phyloP scores from a whole-genome alignment of 2,888 invertebrate species.

The Incurvaria masculella region DNA sequence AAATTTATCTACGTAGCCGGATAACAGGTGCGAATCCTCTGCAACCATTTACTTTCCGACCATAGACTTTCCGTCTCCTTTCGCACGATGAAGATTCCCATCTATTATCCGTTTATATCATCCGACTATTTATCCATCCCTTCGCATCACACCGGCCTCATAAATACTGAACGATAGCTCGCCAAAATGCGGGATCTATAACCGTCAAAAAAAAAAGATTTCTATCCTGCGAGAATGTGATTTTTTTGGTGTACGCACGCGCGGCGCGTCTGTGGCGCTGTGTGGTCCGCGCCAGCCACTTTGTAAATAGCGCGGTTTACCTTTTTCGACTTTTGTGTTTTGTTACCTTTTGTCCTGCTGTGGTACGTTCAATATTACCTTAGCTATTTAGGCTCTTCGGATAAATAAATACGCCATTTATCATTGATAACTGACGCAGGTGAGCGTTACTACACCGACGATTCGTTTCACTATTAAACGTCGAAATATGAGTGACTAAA shows the following conservation, averaged over 20 bases:
- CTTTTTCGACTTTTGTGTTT: slow-evolving; percentile 59
- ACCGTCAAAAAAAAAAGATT: slow-evolving; percentile 34
- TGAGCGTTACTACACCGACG: slow-evolving; percentile 29
- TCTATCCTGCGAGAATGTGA: slow-evolving; percentile 47
- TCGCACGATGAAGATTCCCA: no score
- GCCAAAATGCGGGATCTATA: slow-evolving; percentile 26
- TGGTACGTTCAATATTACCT: slow-evolving; percentile 55
- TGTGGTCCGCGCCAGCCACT: slow-evolving; percentile 57
- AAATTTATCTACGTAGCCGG: no score
- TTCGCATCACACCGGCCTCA: slow-evolving; percentile 49
- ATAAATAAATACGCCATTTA: slow-evolving; percentile 58
- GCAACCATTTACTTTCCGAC: no score
- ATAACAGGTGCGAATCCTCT: no score
- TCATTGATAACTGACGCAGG: slow-evolving; percentile 52
- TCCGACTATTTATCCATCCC: no score
- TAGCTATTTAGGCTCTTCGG: slow-evolving; percentile 56
- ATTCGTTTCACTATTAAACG: not conserved
- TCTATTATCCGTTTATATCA: no score
- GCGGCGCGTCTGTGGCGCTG: slow-evolving; percentile 53
- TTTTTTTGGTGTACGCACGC: slow-evolving; percentile 50
- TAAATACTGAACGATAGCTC: slow-evolving; percentile 47
- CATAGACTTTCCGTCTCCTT: no score
- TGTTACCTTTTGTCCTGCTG: slow-evolving; percentile 57
- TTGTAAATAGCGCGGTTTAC: slow-evolving; percentile 59
- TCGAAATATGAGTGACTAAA: not conserved